Evolutionary conservation across 2,113 vertebrate species (phyloP).

Genomic region (Anoplopoma fimbria): DNA sequence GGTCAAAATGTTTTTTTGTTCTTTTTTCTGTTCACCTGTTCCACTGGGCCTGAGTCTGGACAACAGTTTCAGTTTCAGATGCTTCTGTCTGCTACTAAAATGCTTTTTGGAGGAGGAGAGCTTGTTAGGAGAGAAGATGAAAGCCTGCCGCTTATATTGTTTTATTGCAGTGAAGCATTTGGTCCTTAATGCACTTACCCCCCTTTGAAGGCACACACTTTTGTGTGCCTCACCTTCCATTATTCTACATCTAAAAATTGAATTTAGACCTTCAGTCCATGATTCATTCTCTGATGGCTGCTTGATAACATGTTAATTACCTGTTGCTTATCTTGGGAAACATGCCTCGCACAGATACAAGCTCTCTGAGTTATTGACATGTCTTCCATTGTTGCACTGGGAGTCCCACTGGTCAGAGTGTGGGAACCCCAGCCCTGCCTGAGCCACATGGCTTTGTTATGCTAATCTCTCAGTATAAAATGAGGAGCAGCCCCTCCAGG

Average conservation of each 20-base stretch:
- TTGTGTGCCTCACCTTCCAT: slow-evolving; percentile 1
- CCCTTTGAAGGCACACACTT: slow-evolving; percentile 23
- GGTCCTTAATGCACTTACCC: slow-evolving; percentile 17
- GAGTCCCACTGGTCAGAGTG: slow-evolving; percentile 83
- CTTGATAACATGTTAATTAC: slow-evolving; percentile 64
- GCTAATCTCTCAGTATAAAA: slow-evolving; percentile 84
- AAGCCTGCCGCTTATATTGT: slow-evolving; percentile 48
- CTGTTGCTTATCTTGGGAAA: slow-evolving; percentile 82
- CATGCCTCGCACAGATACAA: slow-evolving; percentile 71
- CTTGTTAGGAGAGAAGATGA: slow-evolving; percentile 53
- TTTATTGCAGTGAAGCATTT: slow-evolving; percentile 70
- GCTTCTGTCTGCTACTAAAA: not conserved
- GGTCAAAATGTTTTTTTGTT: no score
- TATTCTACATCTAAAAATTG: slow-evolving; percentile 8
- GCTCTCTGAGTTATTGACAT: slow-evolving; percentile 81
- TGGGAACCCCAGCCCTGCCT: slow-evolving; percentile 85
- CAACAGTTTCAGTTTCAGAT: not conserved
- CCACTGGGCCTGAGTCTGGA: no score
- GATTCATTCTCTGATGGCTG: slow-evolving; percentile 30
- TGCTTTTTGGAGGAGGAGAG: not conserved
- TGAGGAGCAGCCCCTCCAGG: slow-evolving; percentile 60
- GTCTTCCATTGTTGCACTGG: slow-evolving; percentile 80
- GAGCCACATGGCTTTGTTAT: slow-evolving; percentile 86
- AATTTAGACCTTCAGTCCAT: not conserved
- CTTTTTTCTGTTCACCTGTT: not conserved